phyloP scores from a whole-genome alignment of 2,797 vertebrate species.

The Moxostoma hubbsi region DNA sequence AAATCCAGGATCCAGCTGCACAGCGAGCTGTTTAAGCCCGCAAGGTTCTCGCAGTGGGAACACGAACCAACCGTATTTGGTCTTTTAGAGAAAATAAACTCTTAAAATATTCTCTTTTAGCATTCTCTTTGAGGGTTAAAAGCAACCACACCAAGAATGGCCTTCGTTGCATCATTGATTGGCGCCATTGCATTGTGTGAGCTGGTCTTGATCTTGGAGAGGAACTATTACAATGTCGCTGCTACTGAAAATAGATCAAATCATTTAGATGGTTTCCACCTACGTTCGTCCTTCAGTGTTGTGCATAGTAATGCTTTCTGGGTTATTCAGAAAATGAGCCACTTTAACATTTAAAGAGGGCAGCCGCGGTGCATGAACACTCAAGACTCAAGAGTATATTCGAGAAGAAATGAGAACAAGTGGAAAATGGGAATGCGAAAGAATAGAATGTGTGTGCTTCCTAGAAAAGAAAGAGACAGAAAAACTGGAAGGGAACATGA shows the following conservation, averaged over 20 bases:
- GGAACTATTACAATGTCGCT: not conserved
- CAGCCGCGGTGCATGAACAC: not conserved
- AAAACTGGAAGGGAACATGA: not conserved
- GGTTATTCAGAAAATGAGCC: constrained; percentile 6
- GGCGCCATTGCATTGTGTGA: not conserved
- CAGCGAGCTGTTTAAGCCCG: too few species aligned
- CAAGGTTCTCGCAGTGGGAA: too few species aligned
- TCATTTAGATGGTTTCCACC: constrained; percentile 4
- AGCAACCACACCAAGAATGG: too few species aligned
- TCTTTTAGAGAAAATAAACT: too few species aligned
- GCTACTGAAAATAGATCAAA: not conserved
- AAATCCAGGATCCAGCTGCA: too few species aligned
- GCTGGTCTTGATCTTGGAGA: too few species aligned
- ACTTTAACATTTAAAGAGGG: constrained; percentile 31
- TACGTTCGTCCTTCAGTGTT: not conserved
- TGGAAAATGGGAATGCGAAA: not conserved
- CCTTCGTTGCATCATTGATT: not conserved
- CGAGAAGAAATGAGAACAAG: constrained; percentile 13
- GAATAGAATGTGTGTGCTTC: not conserved
- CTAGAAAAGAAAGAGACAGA: constrained; percentile 3
- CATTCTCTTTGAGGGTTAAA: too few species aligned
- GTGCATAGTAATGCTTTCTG: constrained; percentile 9
- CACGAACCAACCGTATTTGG: too few species aligned
- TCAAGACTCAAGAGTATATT: constrained; percentile 1
- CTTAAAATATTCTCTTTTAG: too few species aligned